Evolutionary conservation across 2,797 vertebrate species (phyloP), one percentile per base, ranked within the genome.

Genomic region (Knipowitschia caucasica): DNA sequence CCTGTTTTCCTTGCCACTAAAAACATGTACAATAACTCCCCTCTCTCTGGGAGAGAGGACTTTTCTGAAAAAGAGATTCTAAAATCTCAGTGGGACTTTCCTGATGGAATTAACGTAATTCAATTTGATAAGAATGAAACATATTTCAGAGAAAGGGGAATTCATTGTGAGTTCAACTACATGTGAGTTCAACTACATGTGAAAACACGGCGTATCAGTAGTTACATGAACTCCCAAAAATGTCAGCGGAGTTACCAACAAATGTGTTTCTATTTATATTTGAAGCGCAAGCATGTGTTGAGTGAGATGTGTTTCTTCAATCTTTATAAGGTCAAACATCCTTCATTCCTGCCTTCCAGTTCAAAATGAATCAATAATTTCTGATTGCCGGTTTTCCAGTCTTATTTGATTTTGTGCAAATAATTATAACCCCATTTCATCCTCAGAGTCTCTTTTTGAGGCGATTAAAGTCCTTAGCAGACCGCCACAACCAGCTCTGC

Each of bases 401-500:
- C 59, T 56, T 10, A 60, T 51, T 49, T 10, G 20, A 64, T 50
- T 69, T 66, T 62, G 67, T 69, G 69, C 65, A 78, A 70, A 65
- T 52, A 50, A 50, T 61, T 69, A 50, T 24, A 38, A 57, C 64
- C 45, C 25, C 20, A 38, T 67, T 60, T 84, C 75, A 86, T 25
- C 77, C 77, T 60, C 86, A 42, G 29, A 91, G 83, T 62, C 86
- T 86, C 85, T 92, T 95, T 86, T 98, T 96, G 42, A 99, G 92
- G 45, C 94, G 86, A 78, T 95, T 98, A 63, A 99, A 98, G 89
- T 99, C 96, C 69, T 98, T 99, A 21, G 96, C 95, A 0, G 96
- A 98, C 43, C 96, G 89, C 94, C 95, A 96, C 63, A 99, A 85
- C 96, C 96, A 99, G 59, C 92, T 97, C 88, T 98, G 94, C 75